Evolutionary conservation across 2,113 vertebrate species (phyloP), one percentile per base, ranked within the genome.

Genomic region (Aythya baeri): DNA sequence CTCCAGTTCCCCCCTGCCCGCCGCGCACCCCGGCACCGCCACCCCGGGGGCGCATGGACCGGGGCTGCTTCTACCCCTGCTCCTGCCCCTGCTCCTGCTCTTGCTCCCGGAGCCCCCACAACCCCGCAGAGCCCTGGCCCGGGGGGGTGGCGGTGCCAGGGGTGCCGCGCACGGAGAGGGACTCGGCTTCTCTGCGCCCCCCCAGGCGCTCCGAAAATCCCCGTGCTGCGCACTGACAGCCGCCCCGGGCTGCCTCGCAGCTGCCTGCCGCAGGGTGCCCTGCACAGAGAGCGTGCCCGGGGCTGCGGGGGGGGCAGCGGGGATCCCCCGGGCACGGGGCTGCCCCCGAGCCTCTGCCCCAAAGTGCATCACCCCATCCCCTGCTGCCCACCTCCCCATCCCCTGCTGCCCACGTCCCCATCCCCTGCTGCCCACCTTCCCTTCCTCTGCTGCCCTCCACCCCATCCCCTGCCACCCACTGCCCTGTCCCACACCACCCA

Each of bases 241-340:
- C 16, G 25, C 10, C 46, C 5, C n/a, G 7, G 20, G 84, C n/a
- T 16, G 11, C 32, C 57, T 73, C 83, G 65, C 26, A 9, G 57
- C 38, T 44, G 5, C 0, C 67, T 34, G 50, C 17, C 11, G 0
- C 1, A 82, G 36, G 16, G 5, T 7, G 4, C 17, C 12, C 0
- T 4, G 5, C 3, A 0, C 2, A 1, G 29, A 16, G 26, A 62
- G 61, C 34, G 16, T 23, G 34, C 0, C 38, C 59, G 4, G 55
- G 9, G 5, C 32, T 1, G 41, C 23, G 0, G 70, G 41, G 2
- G 15, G 2, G 15, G 17, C 0, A 8, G 54, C 54, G 18, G 55
- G 55, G 55, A 27, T 41, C 62, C 23, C 38, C 62, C 62, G 23
- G 16, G 32, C 16, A 17, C 7, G 11, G 57, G 84, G 3, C 17